Evolutionary conservation across 2,888 invertebrate species (phyloP).

Genomic region (Acanthosepion lycidas): DNA sequence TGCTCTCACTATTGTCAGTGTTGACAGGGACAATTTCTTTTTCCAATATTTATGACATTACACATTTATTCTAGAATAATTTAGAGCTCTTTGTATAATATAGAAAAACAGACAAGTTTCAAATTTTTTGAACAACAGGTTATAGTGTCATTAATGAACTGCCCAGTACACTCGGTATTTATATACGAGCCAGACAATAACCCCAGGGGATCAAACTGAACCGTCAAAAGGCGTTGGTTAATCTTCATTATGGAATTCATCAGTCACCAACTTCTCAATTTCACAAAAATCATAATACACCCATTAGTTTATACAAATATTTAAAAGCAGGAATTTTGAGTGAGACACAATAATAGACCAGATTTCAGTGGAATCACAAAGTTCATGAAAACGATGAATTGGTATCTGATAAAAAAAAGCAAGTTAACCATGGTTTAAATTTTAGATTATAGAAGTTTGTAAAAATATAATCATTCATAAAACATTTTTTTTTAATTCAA

Average conservation of each 20-base stretch:
- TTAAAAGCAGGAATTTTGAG: not conserved
- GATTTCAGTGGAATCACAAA: not conserved
- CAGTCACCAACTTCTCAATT: not conserved
- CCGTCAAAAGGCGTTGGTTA: not conserved
- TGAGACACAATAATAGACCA: not conserved
- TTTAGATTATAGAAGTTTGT: no score
- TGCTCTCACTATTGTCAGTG: not conserved
- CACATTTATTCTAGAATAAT: no score
- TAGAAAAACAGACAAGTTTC: no score
- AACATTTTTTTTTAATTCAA: no score
- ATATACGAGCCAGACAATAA: not conserved
- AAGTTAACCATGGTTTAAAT: no score
- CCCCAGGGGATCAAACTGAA: not conserved
- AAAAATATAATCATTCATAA: no score
- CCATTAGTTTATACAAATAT: not conserved
- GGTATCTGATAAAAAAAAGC: no score
- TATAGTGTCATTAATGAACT: not conserved
- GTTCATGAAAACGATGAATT: not conserved
- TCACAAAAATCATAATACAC: not conserved
- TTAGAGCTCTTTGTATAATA: no score
- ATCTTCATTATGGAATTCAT: not conserved
- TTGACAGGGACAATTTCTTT: not conserved
- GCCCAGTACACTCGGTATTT: not conserved
- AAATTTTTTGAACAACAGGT: not conserved
- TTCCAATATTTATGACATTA: no score